Evolutionary conservation across 2,113 vertebrate species (phyloP).

Genomic region (Hassar affinis): DNA sequence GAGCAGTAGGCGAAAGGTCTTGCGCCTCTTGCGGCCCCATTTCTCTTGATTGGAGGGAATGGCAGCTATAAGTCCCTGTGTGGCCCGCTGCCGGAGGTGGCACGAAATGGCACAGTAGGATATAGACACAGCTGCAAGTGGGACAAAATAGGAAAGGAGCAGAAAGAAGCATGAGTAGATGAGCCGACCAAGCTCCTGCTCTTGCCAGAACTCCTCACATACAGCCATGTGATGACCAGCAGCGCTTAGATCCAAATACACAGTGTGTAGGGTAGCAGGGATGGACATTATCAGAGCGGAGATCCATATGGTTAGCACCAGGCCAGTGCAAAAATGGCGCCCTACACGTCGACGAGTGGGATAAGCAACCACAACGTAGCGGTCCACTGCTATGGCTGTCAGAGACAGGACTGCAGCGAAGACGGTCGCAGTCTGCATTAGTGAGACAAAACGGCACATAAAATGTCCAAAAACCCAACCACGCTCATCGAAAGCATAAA

Average conservation of each 20-base stretch:
- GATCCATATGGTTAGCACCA: slow-evolving; percentile 78
- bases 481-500: slow-evolving; percentile 80
- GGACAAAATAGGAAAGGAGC: slow-evolving; percentile 82
- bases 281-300: slow-evolving; percentile 72
- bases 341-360: slow-evolving; percentile 75
- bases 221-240: slow-evolving; percentile 79
- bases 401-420: slow-evolving; percentile 83
- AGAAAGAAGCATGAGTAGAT: slow-evolving; percentile 83
- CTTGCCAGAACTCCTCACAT: slow-evolving; percentile 84
- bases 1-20: slow-evolving; percentile 80
- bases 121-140: slow-evolving; percentile 73
- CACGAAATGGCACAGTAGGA: slow-evolving; percentile 84
- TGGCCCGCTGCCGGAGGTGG: slow-evolving; percentile 71
- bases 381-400: slow-evolving; percentile 83
- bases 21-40: slow-evolving; percentile 77
- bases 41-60: slow-evolving; percentile 65
- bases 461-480: slow-evolving; percentile 82
- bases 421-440: slow-evolving; percentile 81
- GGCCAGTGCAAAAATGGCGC: slow-evolving; percentile 70
- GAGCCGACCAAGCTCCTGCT: slow-evolving; percentile 70
- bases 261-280: slow-evolving; percentile 75
- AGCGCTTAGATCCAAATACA: slow-evolving; percentile 77
- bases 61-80: slow-evolving; percentile 65
- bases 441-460: slow-evolving; percentile 79
- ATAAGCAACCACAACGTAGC: slow-evolving; percentile 82